A percentile compares a stretch with the other conserved stretches of the same genome.
phyloP scores from a whole-genome alignment of 2,113 vertebrate genomes.

The Vimba vimba region DNA sequence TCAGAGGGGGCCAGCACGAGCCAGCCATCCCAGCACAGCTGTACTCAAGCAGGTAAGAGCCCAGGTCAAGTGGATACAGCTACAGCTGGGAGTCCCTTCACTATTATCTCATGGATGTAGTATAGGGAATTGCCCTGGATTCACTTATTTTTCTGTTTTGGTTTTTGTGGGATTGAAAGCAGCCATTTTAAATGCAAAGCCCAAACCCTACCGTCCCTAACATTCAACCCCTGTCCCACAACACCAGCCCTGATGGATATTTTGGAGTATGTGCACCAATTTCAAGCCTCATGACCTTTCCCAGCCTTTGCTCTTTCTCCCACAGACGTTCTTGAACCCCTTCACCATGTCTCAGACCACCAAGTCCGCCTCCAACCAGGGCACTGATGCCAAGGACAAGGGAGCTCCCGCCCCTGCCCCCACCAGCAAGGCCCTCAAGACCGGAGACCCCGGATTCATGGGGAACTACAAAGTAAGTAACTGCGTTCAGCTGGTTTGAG shows the following conservation, averaged over 20 bases:
- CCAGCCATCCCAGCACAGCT: constrained; percentile 77
- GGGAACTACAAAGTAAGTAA: constrained; percentile 87
- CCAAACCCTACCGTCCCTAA: constrained; percentile 37
- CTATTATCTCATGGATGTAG: constrained; percentile 14
- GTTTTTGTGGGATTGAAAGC: background rate
- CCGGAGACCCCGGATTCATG: constrained; percentile 74
- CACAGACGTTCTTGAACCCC: constrained; percentile 66
- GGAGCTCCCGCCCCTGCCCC: constrained; percentile 72
- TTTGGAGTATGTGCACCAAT: background rate
- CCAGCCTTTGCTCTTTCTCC: constrained; percentile 36
- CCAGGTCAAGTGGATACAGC: constrained; percentile 48
- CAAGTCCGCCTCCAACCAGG: constrained; percentile 80
- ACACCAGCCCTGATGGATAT: background rate
- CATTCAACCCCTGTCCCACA: background rate
- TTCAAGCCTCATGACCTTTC: constrained; percentile 21
- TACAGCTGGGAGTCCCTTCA: background rate
- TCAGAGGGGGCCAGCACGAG: constrained; percentile 67
- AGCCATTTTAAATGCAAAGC: background rate
- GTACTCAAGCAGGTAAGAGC: constrained; percentile 83
- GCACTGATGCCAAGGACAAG: constrained; percentile 84
- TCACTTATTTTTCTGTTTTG: background rate
- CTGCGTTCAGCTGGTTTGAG: background rate
- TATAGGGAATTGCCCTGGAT: background rate
- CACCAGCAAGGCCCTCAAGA: constrained; percentile 80
- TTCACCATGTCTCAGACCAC: constrained; percentile 87